phyloP scores from a whole-genome alignment of 2,113 vertebrate species.

The Dinomys branickii region DNA sequence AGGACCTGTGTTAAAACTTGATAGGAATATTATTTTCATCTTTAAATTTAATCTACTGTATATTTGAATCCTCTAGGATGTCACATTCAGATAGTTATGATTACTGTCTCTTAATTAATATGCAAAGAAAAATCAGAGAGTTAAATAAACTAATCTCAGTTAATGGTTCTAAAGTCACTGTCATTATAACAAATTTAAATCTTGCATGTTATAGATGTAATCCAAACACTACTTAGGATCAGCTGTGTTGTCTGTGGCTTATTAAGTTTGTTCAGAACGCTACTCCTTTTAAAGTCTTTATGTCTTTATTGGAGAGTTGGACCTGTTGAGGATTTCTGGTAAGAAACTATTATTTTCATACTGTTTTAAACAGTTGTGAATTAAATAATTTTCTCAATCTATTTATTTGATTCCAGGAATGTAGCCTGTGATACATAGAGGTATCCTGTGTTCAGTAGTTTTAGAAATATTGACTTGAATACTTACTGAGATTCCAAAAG shows the following conservation, averaged over 20 bases:
- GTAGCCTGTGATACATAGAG: neutral
- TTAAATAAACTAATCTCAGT: neutral
- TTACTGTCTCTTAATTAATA: neutral
- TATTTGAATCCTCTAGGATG: neutral
- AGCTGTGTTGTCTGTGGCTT: neutral
- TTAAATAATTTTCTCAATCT: neutral
- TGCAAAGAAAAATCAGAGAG: neutral
- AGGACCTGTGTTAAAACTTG: neutral
- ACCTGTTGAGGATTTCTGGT: neutral
- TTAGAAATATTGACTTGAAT: neutral
- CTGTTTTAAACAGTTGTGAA: neutral
- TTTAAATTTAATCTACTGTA: neutral
- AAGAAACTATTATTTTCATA: neutral
- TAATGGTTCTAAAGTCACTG: neutral
- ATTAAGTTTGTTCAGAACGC: neutral
- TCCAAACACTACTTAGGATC: neutral
- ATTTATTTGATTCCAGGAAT: neutral
- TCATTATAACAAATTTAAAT: neutral
- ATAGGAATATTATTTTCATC: neutral
- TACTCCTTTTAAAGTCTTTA: neutral
- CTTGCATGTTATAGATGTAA: rapidly evolving
- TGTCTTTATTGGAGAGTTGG: neutral
- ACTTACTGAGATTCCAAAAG: neutral
- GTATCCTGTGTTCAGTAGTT: neutral
- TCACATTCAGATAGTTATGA: neutral